phyloP scores from a whole-genome alignment of 2,797 vertebrate species.

The Hydrophis major region DNA sequence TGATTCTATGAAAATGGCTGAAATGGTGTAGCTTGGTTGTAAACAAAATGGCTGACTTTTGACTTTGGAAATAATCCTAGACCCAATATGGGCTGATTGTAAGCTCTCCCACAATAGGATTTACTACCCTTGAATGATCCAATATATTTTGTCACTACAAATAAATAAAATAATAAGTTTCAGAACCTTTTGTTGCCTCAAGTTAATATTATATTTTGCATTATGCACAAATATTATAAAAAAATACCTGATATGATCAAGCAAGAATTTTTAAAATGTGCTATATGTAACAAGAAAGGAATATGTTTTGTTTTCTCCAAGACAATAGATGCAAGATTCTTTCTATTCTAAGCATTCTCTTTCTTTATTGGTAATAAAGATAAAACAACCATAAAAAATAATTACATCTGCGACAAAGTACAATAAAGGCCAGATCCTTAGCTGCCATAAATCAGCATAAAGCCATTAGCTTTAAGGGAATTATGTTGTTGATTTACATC shows the following conservation, averaged over 20 bases:
- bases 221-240: not conserved
- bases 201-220: not conserved
- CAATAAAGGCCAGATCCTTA: constrained; percentile 32
- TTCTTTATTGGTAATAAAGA: constrained; percentile 38
- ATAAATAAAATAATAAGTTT: not conserved
- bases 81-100: not conserved
- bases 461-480: constrained; percentile 29
- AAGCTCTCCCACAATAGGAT: not conserved
- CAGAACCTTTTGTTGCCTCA: not conserved
- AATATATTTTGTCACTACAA: not conserved
- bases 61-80: not conserved
- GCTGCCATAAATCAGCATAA: constrained; percentile 29
- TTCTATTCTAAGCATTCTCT: constrained; percentile 26
- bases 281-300: not conserved
- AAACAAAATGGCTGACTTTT: not conserved
- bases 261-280: not conserved
- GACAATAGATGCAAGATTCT: constrained; percentile 11
- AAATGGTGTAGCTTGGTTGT: not conserved
- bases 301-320: not conserved
- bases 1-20: not conserved
- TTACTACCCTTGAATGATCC: not conserved
- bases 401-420: constrained; percentile 20
- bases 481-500: constrained; percentile 32
- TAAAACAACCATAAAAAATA: constrained; percentile 39
- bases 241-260: not conserved